Base-by-base conservation (phyloP, 2,888 invertebrate species). In the Oscheius sp. region DNA sequence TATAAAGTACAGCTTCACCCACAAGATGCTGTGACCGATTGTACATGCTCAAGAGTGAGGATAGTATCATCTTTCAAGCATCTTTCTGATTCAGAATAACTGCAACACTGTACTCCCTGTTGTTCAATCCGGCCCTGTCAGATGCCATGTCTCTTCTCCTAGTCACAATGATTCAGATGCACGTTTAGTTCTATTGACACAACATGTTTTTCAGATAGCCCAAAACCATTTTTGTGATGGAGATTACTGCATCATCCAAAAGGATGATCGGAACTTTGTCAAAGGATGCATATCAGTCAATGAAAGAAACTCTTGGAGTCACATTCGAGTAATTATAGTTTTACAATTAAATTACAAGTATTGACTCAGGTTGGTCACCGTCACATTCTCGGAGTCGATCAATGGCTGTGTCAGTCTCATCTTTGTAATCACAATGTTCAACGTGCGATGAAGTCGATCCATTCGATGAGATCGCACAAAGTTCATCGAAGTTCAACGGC, bases 361-460 rank as follows among this genome's bases (percentile, higher is more conserved):
- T 21, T 21, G 21, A 55, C 76, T 42, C 58, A 84, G 80, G 74
- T 58, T 53, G 86, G 86, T n/a, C 80, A 85, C 63, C 79, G 86
- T 2, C 77, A 79, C 51, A 79, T 86, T 51, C 68, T 86, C 13
- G 83, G 81, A 48, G 77, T 80, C 0, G 84, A 86, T 42, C 86
- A 86, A 74, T 86, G 84, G 84, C 58, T 86, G 1, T 86, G 86
- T 62, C 73, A 79, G 42, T 72, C 77, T n/a, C 81, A 85, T 75
- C 80, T 84, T 48, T 86, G 86, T 66, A 86, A 86, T 62, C 75
- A 65, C 47, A 80, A 81, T 62, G 48, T 76, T n/a, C 77, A 81
- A 68, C 58, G 78, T 48, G 68, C 68, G 13, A 68, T 21, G 21
- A 53, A 55, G 10, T 35, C 68, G 11, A 68, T 68, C n/a, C 7